Evolutionary conservation across 2,888 invertebrate genomes (phyloP).

Genomic region (Andrena fulva): DNA sequence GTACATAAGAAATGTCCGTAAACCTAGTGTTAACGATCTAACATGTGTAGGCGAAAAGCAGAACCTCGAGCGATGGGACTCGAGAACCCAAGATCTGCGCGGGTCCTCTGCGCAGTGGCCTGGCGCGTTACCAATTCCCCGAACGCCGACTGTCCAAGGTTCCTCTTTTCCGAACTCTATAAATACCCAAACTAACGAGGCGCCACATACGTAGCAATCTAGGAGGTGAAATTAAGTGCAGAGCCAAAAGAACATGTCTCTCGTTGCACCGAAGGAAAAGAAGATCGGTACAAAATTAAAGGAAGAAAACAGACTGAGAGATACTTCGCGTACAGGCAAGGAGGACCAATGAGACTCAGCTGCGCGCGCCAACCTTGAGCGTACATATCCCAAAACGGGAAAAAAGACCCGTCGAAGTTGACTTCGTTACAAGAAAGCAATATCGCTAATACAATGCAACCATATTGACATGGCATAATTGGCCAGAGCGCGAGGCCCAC

Average conservation of each 20-base stretch:
- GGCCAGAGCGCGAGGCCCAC: background rate
- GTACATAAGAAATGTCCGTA: too few relatives aligned
- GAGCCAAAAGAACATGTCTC: slow-evolving; percentile 31
- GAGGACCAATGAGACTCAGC: background rate
- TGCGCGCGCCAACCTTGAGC: background rate
- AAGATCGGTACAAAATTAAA: slow-evolving; percentile 21
- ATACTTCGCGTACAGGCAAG: slow-evolving; percentile 17
- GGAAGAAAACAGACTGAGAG: slow-evolving; percentile 19
- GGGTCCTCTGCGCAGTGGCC: too few relatives aligned
- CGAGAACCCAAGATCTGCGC: too few relatives aligned
- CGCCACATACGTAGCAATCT: too few relatives aligned
- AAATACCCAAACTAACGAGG: too few relatives aligned
- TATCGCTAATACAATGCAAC: slow-evolving; percentile 9
- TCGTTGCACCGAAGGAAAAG: slow-evolving; percentile 14
- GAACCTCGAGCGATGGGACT: too few relatives aligned
- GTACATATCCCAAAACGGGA: background rate
- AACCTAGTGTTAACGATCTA: too few relatives aligned
- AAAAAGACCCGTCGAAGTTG: slow-evolving; percentile 5
- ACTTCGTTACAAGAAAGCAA: background rate
- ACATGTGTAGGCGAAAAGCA: too few relatives aligned
- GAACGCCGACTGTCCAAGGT: too few relatives aligned
- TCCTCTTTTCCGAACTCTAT: too few relatives aligned
- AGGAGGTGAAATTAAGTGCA: background rate
- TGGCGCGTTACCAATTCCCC: too few relatives aligned
- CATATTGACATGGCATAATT: slow-evolving; percentile 20